Base-by-base conservation (phyloP, 2,888 invertebrate genomes). In the Tethea ocularis region DNA sequence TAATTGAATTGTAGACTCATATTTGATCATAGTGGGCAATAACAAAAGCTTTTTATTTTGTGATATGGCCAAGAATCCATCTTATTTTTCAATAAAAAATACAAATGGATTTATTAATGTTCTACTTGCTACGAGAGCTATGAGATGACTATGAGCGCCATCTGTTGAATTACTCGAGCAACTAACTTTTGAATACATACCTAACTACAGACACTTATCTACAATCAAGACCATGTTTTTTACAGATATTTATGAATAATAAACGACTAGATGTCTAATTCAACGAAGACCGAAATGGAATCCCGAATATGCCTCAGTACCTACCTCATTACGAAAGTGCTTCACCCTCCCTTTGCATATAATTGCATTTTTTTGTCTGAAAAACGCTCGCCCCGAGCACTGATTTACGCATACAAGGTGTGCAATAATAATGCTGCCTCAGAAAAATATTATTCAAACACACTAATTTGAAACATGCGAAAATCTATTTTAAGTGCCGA, bases 391-490 rank as follows among this genome's bases (percentile, higher is more conserved):
- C 93, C 88, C 79, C 82, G 72, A 82, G 91, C 92, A 82, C 89
- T 93, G 93, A 93, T 93, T 93, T 93, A 93, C 93, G 93, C 89
- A 88, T 91, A 87, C 93, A 90, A 91, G 92, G 92, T 92, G 93
- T 91, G 90, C 91, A 91, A 89, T 91, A 93, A 93, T 93, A 91
- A 91, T 78, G 86, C 83, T 77, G 84, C 77, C 86, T 86, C 82
- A 86, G 80, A 87, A 89, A 91, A 91, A 91, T 88, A 87, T 88
- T 87, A 84, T 85, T 80, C 79, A 79, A 79, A 81, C 75, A 77
- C 61, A 74, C 68, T 73, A 69, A 66, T 20, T 7, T 36, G 10
- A 24, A 38, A 38, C 71, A 69, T 55, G 57, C 66, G 41, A 87
- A 85, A 80, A 67, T 76, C 62, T 62, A 67, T 76, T 78, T 70